A percentile compares a stretch with the other conserved stretches of the same genome.
Conservation (phyloP, 23 tunicate species). For the Clavelina lepadiformis region DNA sequence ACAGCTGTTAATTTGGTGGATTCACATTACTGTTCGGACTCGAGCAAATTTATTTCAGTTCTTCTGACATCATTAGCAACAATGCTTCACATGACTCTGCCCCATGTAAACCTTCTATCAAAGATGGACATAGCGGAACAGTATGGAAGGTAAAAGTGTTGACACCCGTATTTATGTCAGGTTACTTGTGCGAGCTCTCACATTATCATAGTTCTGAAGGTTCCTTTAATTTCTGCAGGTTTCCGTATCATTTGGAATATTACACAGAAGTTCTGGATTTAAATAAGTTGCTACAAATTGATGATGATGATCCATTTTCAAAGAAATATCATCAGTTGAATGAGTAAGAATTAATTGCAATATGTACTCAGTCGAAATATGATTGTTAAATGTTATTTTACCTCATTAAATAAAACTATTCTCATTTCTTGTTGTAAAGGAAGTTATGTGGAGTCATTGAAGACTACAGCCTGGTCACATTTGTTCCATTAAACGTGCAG, state of each 20-base stretch:
- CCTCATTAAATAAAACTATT: background rate
- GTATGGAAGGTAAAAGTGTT: constrained; percentile 60
- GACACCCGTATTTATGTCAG: background rate
- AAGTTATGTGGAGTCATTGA: constrained; percentile 75
- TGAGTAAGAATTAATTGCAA: constrained; percentile 49
- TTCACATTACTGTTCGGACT: constrained; percentile 76
- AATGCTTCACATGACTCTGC: constrained; percentile 89
- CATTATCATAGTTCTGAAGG: too few species aligned
- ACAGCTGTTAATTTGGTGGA: constrained; percentile 91
- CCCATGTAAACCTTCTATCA: constrained; percentile 87
- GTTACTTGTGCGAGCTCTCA: too few species aligned
- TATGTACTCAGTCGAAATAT: background rate
- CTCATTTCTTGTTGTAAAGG: constrained; percentile 12
- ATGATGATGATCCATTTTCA: constrained; percentile 51
- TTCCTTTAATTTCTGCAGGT: constrained; percentile 32
- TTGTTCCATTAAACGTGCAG: constrained; percentile 71
- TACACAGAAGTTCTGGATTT: constrained; percentile 94
- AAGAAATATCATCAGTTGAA: constrained; percentile 58
- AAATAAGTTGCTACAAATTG: constrained; percentile 45
- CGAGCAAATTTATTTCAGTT: constrained; percentile 80
- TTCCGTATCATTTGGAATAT: constrained; percentile 88
- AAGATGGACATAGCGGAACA: constrained; percentile 94
- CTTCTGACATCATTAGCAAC: constrained; percentile 74
- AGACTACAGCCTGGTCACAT: constrained; percentile 93
- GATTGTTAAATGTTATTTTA: background rate